phyloP scores from a whole-genome alignment of 2,888 invertebrate species.

The Trachelus tabidus region DNA sequence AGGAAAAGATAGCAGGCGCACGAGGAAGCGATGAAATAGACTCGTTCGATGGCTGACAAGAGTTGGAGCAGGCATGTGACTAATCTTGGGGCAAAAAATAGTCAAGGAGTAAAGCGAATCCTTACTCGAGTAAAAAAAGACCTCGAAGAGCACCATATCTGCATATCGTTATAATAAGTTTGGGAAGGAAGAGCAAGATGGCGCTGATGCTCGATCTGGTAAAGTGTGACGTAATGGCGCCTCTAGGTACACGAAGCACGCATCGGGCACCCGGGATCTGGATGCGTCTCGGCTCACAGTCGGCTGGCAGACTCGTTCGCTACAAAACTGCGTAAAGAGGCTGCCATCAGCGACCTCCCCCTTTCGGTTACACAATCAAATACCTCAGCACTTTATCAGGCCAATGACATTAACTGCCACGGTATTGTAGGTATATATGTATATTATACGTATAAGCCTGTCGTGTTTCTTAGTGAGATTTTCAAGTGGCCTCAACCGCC shows the following conservation, averaged over 20 bases:
- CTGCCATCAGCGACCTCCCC: conserved; percentile 22
- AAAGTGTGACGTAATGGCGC: background rate
- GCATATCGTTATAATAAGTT: background rate
- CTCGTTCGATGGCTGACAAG: background rate
- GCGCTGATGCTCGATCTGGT: background rate
- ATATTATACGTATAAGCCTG: background rate
- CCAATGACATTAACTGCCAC: conserved; percentile 36
- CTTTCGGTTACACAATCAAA: conserved; percentile 35
- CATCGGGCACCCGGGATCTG: conserved; percentile 45
- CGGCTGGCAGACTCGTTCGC: conserved; percentile 45
- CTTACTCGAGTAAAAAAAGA: background rate
- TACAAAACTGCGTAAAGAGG: conserved; percentile 53
- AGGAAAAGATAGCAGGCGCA: background rate
- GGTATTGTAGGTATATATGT: background rate
- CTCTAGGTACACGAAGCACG: conserved; percentile 37
- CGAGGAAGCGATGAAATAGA: background rate
- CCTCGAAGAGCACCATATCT: background rate
- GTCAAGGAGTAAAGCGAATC: background rate
- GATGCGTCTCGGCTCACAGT: conserved; percentile 52
- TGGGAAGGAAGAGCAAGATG: background rate
- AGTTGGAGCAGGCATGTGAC: background rate
- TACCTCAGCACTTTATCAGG: conserved; percentile 43
- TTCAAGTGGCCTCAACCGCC: background rate
- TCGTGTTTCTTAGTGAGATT: background rate
- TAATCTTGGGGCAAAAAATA: background rate